Conservation (phyloP, 2,888 invertebrate genomes). For the Gerosis bhagava region DNA sequence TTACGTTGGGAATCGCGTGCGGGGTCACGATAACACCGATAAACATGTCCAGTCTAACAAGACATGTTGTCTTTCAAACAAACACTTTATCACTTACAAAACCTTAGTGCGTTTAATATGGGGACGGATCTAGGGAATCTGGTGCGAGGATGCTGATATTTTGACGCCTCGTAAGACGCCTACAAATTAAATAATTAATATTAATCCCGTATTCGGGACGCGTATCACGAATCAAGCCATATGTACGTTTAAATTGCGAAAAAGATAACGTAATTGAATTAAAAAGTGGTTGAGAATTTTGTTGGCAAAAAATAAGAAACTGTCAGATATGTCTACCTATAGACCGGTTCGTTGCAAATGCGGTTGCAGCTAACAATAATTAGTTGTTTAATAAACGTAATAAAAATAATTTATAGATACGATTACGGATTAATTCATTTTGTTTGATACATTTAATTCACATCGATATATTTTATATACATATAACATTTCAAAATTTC, state of each 20-base stretch:
- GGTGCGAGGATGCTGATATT: constrained; percentile 54
- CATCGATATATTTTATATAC: too few relatives aligned
- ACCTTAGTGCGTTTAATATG: constrained; percentile 20
- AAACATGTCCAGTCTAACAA: constrained; percentile 48
- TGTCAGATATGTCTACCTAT: too few relatives aligned
- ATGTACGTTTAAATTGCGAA: constrained; percentile 23
- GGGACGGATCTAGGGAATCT: constrained; percentile 37
- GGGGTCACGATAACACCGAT: constrained; percentile 57
- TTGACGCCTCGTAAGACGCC: constrained; percentile 65
- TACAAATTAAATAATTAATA: constrained; percentile 71
- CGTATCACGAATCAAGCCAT: constrained; percentile 44
- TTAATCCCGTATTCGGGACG: constrained; percentile 62
- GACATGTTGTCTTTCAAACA: constrained; percentile 34
- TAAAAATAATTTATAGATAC: too few relatives aligned
- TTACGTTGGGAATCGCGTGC: constrained; percentile 71
- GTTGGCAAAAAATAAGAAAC: too few relatives aligned
- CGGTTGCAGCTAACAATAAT: too few relatives aligned
- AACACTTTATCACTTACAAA: neutral
- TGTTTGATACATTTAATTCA: too few relatives aligned
- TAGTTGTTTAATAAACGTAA: too few relatives aligned
- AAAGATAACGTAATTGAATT: constrained; percentile 22
- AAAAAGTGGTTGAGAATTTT: constrained; percentile 3
- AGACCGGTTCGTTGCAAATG: too few relatives aligned
- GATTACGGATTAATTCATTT: too few relatives aligned
- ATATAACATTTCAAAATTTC: too few relatives aligned